phyloP scores from a whole-genome alignment of 2,797 vertebrate species.

The Peromyscus nudipes region DNA sequence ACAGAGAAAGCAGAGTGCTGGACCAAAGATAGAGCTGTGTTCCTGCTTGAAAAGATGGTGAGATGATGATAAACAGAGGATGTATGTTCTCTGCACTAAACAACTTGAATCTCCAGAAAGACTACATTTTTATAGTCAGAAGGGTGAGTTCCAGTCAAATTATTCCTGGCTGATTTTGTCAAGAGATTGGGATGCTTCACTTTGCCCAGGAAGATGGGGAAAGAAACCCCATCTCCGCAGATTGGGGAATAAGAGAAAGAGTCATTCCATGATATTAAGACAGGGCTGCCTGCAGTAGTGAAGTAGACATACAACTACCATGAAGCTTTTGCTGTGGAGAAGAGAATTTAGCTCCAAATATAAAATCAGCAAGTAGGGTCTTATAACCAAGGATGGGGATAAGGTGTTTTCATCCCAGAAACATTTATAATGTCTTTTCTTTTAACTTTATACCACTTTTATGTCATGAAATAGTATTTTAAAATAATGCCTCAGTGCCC shows the following conservation, averaged over 20 bases:
- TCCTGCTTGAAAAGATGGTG: background rate
- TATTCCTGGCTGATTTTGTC: background rate
- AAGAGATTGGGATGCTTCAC: background rate
- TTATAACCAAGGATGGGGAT: background rate
- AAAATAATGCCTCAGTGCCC: background rate
- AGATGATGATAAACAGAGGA: background rate
- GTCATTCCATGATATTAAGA: background rate
- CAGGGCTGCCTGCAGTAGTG: accelerated
- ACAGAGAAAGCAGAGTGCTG: background rate
- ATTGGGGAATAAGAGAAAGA: background rate
- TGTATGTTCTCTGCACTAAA: background rate
- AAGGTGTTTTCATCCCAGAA: constrained; percentile 20
- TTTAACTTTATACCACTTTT: background rate
- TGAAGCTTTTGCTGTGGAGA: background rate
- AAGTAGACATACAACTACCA: no score
- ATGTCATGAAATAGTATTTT: constrained; percentile 11
- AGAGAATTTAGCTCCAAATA: background rate
- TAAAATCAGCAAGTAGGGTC: background rate
- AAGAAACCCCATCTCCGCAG: background rate
- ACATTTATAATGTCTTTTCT: background rate
- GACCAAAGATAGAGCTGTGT: background rate
- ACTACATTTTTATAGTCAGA: constrained; percentile 17
- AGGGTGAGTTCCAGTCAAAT: background rate
- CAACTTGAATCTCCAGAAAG: background rate
- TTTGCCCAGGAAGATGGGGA: background rate